phyloP scores from a whole-genome alignment of 2,113 vertebrate genomes.

The Brienomyrus longianalis region DNA sequence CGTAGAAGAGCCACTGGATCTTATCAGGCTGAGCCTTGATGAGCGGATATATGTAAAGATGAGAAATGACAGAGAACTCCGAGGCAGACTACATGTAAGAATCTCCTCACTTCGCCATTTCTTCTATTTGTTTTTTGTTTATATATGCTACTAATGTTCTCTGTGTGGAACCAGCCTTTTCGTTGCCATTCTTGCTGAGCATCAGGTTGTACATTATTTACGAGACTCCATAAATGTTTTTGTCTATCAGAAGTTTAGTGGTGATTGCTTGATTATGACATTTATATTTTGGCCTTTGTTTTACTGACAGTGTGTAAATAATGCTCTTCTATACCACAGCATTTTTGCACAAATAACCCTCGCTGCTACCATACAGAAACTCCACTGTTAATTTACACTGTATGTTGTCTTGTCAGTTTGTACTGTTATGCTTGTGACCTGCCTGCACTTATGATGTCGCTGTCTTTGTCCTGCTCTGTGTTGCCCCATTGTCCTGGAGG shows the following conservation, averaged over 20 bases:
- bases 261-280: background rate
- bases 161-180: background rate
- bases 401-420: too few species aligned
- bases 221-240: background rate
- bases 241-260: background rate
- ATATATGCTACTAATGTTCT: background rate
- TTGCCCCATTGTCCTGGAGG: too few species aligned
- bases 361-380: too few species aligned
- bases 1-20: slow-evolving; percentile 89
- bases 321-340: too few species aligned
- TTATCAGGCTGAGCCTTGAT: slow-evolving; percentile 92
- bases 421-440: too few species aligned
- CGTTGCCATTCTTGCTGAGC: background rate
- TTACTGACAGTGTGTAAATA: background rate
- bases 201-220: background rate
- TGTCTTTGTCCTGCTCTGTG: too few species aligned
- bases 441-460: too few species aligned
- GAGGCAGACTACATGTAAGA: slow-evolving; percentile 87
- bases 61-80: slow-evolving; percentile 92
- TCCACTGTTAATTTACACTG: too few species aligned
- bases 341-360: too few species aligned
- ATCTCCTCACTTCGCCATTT: background rate
- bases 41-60: slow-evolving; percentile 98
- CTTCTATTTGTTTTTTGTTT: background rate
- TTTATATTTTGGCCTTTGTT: background rate